These are phyloP conservation scores for Choristoneura rosaceana DNA, from an alignment of 2,888 invertebrate genomes.

Conservation along the genomic window DNA sequence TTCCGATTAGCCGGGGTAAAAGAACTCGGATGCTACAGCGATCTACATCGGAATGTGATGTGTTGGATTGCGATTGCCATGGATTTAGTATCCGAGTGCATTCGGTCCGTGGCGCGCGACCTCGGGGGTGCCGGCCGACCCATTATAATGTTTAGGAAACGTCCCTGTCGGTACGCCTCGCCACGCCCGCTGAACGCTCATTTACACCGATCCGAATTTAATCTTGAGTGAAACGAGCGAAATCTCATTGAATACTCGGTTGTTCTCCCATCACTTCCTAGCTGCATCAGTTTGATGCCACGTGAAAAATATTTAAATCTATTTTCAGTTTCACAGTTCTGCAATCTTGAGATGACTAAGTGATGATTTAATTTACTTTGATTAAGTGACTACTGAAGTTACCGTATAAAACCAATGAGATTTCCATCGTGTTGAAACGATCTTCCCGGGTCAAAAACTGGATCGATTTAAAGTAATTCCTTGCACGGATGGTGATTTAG, in stretches of 20 bases:
- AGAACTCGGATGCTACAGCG: too few species aligned
- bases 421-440: background rate
- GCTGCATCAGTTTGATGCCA: too few species aligned
- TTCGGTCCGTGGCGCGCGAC: background rate
- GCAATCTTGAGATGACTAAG: background rate
- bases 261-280: too few species aligned
- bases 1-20: too few species aligned
- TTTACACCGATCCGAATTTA: background rate
- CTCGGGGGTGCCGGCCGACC: background rate
- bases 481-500: background rate
- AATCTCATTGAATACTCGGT: background rate
- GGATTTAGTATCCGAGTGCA: background rate
- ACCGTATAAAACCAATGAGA: background rate
- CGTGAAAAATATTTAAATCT: background rate
- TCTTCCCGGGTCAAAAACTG: background rate
- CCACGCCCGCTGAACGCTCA: background rate
- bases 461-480: background rate
- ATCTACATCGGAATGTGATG: too few species aligned
- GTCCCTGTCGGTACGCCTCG: background rate
- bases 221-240: background rate
- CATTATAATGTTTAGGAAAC: conserved; percentile 1
- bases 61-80: background rate
- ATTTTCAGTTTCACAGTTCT: background rate
- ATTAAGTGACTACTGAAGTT: too few species aligned
- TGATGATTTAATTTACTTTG: too few species aligned